Evolutionary conservation across 2,113 vertebrate species (phyloP), one percentile per base, ranked within the genome.

Genomic region (Notarius lentiginosus): DNA sequence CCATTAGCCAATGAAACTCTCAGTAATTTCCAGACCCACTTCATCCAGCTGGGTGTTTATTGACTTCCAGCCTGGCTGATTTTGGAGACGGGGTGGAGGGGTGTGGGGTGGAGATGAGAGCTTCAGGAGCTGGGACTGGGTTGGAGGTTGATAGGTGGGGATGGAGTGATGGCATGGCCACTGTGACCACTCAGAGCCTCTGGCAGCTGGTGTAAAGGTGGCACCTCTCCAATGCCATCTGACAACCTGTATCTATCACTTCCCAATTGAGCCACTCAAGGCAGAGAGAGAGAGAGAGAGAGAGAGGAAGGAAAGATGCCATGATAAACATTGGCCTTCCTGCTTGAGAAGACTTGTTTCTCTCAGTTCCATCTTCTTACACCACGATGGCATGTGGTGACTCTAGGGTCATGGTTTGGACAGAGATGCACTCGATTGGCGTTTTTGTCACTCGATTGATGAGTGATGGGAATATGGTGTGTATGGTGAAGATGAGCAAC

Each of bases 201-300:
- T 95, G 94, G 93, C 95, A 96, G 91, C 94, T 94, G 93, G 93
- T 94, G 91, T 95, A 93, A 91, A 89, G 87, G 94, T 95, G 95
- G 96, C 94, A 89, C 91, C 88, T 84, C 92, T 96, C 95, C 95
- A 96, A 92, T 92, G 91, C 95, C 94, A 94, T 89, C 92, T 94
- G 93, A 94, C 91, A 94, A 95, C 93, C 94, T 95, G 95, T 94
- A 95, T 96, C 93, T 94, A 96, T 96, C 95, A 96, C 95, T 95
- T 93, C 93, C 93, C 94, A 95, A 96, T 96, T 95, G 94, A 95
- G 95, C 94, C 91, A 93, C 94, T 95, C 93, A 91, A 91, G 85
- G 88, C 87, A 86, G 55, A 81, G 68, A 81, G 79, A 63, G 14
- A 86, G 90, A 87, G 86, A 87, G 86, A 90, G 86, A 75, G 84